Evolutionary conservation across 2,888 invertebrate genomes (phyloP).

Genomic region (Drosophila histrio): DNA sequence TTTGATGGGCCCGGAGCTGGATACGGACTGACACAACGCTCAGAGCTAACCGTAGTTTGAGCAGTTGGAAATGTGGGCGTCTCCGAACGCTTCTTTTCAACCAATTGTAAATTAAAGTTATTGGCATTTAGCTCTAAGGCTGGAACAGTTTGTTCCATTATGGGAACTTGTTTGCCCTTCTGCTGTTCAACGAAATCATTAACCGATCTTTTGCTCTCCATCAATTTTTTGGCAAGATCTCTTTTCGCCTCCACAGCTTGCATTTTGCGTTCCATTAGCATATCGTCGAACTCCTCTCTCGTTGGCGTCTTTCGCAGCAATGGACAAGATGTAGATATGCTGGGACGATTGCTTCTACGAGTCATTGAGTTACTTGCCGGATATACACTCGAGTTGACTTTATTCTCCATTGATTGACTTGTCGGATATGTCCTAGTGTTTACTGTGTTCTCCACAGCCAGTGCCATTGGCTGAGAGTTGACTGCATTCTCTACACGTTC

Average conservation of each 20-base stretch:
- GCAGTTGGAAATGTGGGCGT: conserved; percentile 96
- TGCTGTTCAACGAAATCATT: conserved; percentile 66
- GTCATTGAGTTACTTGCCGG: conserved; percentile 90
- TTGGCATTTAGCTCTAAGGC: conserved; percentile 16
- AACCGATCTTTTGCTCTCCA: conserved; percentile 56
- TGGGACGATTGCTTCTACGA: conserved; percentile 85
- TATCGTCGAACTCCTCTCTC: conserved; percentile 83
- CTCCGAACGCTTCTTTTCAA: conserved; percentile 87
- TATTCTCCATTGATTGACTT: conserved; percentile 89
- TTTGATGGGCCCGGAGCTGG: conserved; percentile 18
- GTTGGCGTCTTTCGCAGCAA: conserved; percentile 80
- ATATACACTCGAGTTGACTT: conserved; percentile 87
- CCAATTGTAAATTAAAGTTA: conserved; percentile 15
- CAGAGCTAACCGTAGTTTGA: conserved; percentile 89
- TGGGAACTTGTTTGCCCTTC: conserved; percentile 44
- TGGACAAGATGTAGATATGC: conserved; percentile 67
- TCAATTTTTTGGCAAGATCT: conserved; percentile 44
- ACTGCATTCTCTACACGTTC: conserved; percentile 9
- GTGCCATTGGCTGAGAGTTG: conserved; percentile 87
- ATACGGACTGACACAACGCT: conserved; percentile 85
- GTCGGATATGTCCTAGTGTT: conserved; percentile 87
- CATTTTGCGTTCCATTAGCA: conserved; percentile 81
- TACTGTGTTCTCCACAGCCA: conserved; percentile 87
- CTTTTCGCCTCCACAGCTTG: conserved; percentile 67
- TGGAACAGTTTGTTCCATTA: conserved; percentile 33